phyloP scores from a whole-genome alignment of 2,797 vertebrate genomes.

The Acanthurus leucopareius region DNA sequence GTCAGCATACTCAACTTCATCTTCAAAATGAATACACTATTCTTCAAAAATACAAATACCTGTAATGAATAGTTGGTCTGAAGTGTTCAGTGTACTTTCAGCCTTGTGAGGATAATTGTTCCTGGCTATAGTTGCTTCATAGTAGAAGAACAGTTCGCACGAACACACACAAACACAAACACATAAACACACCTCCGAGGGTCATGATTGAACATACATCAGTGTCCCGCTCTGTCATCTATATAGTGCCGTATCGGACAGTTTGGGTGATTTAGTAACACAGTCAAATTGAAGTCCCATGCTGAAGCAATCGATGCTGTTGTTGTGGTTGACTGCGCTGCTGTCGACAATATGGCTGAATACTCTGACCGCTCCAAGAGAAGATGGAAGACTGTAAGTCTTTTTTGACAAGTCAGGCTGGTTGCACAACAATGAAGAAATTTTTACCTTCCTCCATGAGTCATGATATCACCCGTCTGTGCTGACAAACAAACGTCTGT shows the following conservation, averaged over 20 bases:
- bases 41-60: background rate
- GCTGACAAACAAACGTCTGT: slow-evolving; percentile 41
- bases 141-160: background rate
- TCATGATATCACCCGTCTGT: slow-evolving; percentile 17
- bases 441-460: background rate
- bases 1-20: background rate
- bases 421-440: slow-evolving; percentile 20
- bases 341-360: slow-evolving; percentile 15
- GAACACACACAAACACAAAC: slow-evolving; percentile 14
- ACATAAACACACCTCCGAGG: background rate
- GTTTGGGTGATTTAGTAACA: slow-evolving; percentile 7
- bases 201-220: slow-evolving; percentile 30
- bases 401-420: slow-evolving; percentile 10
- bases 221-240: slow-evolving; percentile 32
- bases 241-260: background rate
- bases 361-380: background rate
- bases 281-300: slow-evolving; percentile 12
- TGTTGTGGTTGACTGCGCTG: slow-evolving; percentile 8
- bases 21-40: background rate
- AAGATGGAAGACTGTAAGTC: slow-evolving; percentile 14
- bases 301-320: slow-evolving; percentile 34
- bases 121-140: background rate
- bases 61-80: too few species aligned
- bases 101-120: background rate
- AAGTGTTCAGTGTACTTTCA: background rate